Base-by-base conservation (phyloP, 2,888 invertebrate genomes). In the Crocallis elinguaria region DNA sequence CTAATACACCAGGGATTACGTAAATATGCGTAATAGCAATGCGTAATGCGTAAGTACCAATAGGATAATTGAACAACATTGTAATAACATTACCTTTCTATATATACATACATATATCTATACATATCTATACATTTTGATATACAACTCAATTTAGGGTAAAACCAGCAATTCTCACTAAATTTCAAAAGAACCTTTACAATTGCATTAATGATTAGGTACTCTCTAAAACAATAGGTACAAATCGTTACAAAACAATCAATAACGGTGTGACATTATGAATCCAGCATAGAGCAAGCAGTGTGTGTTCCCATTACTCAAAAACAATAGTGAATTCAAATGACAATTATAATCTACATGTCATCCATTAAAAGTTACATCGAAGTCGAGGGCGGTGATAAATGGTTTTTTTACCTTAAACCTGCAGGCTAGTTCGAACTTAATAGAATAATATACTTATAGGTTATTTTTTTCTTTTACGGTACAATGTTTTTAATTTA, bases 241-340 rank as follows among this genome's bases (percentile, higher is more conserved):
- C 1, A 3, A 1, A 41, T 1, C 0, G 25, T 36, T 12, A 38
- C 44, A 51, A 46, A 39, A 33, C 13, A 49, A 61, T 61, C 50
- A 55, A 53, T 60, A 55, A 58, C 50, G 25, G 52, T 52, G 14
- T 35, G 44, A 52, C 54, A 60, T 45, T 16, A 30, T 48, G n/a
- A 58, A 55, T 46, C 35, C 38, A 39, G 32, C 27, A 2, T 11
- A 52, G 43, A 56, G 52, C 56, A 59, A 56, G 52, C 56, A 59
- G 54, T 62, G 58, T 64, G 60, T 71, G 69, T 68, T 69, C 67
- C 61, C 68, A 75, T 76, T 74, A 77, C 71, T 73, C 67, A 63
- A 68, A 75, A 76, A 84, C 80, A 81, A 82, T 78, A 73, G 80
- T 74, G 76, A 75, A 77, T 75, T 77, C 77, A 75, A 74, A 77